A percentile compares a stretch with the other conserved stretches of the same genome.
These are phyloP conservation scores for Dasypus novemcinctus DNA, from an alignment of 2,113 vertebrate species.

Conservation along the genomic window DNA sequence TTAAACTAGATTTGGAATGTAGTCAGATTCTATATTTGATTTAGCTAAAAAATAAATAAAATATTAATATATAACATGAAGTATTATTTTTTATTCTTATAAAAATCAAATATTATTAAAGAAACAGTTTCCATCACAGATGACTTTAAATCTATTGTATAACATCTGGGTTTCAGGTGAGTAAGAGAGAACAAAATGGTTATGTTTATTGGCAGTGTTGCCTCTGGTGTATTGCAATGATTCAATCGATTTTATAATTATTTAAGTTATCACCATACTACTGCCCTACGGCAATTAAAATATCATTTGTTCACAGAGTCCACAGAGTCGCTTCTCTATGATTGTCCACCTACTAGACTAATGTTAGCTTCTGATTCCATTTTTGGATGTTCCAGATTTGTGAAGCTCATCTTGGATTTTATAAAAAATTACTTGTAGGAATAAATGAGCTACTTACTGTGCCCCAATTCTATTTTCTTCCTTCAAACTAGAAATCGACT, in stretches of 20 bases:
- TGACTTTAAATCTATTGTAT: neutral
- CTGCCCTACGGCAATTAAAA: neutral
- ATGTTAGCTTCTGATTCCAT: neutral
- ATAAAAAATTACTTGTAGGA: neutral
- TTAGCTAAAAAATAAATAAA: neutral
- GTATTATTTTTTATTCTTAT: neutral
- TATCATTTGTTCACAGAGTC: neutral
- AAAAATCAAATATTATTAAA: neutral
- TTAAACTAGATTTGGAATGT: neutral
- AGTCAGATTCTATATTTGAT: neutral
- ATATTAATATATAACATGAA: neutral
- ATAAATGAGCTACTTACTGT: neutral
- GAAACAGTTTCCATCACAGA: neutral
- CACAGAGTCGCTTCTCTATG: neutral
- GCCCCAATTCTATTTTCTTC: conserved; percentile 6
- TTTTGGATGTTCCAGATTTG: neutral
- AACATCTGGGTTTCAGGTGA: neutral
- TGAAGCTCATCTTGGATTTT: neutral
- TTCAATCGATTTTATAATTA: neutral
- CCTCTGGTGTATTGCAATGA: neutral
- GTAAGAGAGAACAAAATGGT: neutral
- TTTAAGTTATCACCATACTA: neutral
- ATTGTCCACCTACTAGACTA: neutral
- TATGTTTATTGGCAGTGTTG: neutral
- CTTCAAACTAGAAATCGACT: neutral